These are phyloP conservation scores for Sakesphorus luctuosus DNA, from an alignment of 2,113 vertebrate genomes.

Conservation along the genomic window DNA sequence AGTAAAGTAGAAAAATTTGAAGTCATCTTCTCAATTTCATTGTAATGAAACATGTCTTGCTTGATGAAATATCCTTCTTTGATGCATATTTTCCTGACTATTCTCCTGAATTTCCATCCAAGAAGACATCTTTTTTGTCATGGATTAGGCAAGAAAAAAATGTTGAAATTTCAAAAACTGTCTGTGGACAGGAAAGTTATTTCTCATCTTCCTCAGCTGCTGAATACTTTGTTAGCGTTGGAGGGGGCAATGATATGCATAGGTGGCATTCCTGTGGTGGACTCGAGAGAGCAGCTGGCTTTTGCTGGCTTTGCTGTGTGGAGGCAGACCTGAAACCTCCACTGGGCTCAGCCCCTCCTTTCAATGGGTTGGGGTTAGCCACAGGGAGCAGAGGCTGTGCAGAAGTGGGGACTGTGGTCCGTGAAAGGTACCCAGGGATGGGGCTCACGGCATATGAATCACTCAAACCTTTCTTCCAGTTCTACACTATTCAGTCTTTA, in stretches of 20 bases:
- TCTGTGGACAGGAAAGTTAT: neutral
- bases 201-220: neutral
- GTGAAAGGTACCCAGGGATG: neutral
- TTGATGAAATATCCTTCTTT: neutral
- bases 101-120: neutral
- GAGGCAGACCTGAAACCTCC: neutral
- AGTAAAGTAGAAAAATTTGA: neutral
- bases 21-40: neutral
- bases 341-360: neutral
- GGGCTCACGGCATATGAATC: rapidly evolving
- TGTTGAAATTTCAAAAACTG: conserved; percentile 8
- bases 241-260: neutral
- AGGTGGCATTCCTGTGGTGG: conserved; percentile 12
- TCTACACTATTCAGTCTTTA: neutral
- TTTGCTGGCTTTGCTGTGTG: neutral
- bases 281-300: neutral
- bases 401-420: neutral
- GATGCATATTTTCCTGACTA: neutral
- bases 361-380: neutral
- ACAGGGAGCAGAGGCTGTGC: neutral
- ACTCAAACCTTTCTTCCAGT: neutral
- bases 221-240: neutral
- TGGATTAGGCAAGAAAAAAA: neutral
- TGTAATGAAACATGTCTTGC: neutral
- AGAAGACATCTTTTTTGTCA: neutral